phyloP scores from a whole-genome alignment of 2,113 vertebrate genomes.

The Pseudopipra pipra region DNA sequence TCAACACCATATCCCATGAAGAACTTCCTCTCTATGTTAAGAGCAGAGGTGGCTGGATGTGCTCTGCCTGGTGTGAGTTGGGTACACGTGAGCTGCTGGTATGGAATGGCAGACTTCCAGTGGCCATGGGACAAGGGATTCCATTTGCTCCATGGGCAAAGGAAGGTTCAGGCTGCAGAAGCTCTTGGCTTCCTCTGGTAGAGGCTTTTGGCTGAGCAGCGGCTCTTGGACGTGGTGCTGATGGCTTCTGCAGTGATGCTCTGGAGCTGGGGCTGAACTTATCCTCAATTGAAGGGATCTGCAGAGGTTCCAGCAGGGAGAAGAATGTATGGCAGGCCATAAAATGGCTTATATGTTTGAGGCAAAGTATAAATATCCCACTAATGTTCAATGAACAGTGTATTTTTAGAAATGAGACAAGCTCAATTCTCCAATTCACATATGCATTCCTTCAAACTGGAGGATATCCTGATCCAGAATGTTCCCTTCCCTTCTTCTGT shows the following conservation, averaged over 20 bases:
- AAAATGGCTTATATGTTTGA: background rate
- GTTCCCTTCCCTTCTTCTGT: background rate
- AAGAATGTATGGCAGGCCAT: background rate
- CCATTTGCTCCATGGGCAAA: background rate
- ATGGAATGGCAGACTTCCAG: background rate
- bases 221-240: background rate
- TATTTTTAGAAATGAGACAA: background rate
- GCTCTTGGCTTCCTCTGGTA: conserved; percentile 19
- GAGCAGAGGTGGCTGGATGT: background rate
- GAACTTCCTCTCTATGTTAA: background rate
- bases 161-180: conserved; percentile 21
- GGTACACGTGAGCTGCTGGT: background rate
- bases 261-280: background rate
- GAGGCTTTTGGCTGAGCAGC: conserved; percentile 8
- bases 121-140: background rate
- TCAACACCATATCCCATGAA: background rate
- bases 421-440: background rate
- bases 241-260: conserved; percentile 9
- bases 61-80: background rate
- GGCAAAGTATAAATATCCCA: background rate
- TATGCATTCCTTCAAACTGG: background rate
- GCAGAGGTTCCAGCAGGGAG: background rate
- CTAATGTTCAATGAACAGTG: background rate
- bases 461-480: background rate
- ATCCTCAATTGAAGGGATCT: background rate